Base-by-base conservation (phyloP, 2,888 invertebrate species). In the Spisula subtruncata region DNA sequence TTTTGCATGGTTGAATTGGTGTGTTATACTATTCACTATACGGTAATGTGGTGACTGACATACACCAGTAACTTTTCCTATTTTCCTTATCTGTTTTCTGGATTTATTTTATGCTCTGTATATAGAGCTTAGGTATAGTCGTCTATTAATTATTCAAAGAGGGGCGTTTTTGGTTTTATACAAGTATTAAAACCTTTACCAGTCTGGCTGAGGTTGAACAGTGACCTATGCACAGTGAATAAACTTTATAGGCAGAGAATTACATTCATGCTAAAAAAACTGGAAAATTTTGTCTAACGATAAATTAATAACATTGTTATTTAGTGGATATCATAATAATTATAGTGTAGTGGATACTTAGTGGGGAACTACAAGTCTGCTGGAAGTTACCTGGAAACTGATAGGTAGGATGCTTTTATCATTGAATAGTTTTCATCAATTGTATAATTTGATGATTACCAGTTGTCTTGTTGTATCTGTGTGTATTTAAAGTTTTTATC, bases 61-160 rank as follows among this genome's bases (percentile, higher is more conserved):
- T 35, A 2, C 35, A 35, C 14, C 32, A 25, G 4, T 75, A 60
- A 32, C 12, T 18, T 41, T 35, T 35, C 16, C 75, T 75, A 35
- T 32, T 75, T 75, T 60, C 25, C 75, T 35, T 41, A 41, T 41
- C 75, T 32, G 25, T 2, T 75, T 75, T 75, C 35, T 75, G 35
- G 75, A 75, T 32, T 32, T 75, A 32, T 32, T 60, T 75, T 75
- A 32, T 35, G 12, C 75, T 75, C 16, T 35, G 32, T 75, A 35
- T 75, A 75, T 32, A 32, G 75, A 75, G 35, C 75, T 75, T 12
- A n/a, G n/a, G n/a, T n/a, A 8, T 41, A 41, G 29, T 75, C 4
- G 32, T 32, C 75, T 75, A 75, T 75, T 75, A 75, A 75, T 75
- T 75, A 75, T 75, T 75, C 75, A 75, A 75, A 75, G 35, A 75